Conservation (phyloP, 2,797 vertebrate genomes). For the Yasuhikotakia modesta region DNA sequence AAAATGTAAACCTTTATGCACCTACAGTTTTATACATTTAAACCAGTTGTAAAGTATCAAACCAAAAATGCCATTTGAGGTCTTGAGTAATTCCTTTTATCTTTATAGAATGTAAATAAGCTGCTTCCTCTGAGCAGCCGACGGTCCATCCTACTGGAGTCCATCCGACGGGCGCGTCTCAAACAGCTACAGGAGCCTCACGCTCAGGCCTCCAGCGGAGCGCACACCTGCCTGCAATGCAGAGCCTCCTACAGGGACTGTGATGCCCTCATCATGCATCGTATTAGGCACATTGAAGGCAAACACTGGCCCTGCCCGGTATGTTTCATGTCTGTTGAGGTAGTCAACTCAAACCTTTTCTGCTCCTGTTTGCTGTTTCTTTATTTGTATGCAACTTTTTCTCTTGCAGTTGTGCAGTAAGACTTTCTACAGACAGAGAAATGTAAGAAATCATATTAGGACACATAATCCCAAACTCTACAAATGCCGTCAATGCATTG, state of each 20-base stretch:
- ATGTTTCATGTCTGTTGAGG: conserved; percentile 48
- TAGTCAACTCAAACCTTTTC: too few species aligned
- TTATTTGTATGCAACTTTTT: background rate
- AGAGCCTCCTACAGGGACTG: conserved; percentile 75
- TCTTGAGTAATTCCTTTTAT: background rate
- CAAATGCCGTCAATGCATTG: conserved; percentile 79
- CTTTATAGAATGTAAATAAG: conserved; percentile 64
- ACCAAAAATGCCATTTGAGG: background rate
- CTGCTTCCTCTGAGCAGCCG: conserved; percentile 61
- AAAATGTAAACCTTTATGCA: background rate
- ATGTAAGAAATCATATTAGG: conserved; percentile 81
- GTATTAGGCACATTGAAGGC: conserved; percentile 79
- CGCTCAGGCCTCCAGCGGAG: conserved; percentile 69
- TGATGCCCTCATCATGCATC: conserved; percentile 80
- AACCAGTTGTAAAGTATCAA: background rate
- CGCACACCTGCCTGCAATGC: conserved; percentile 78
- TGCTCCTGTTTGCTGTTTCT: background rate
- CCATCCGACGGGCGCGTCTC: conserved; percentile 68
- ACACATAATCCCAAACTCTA: conserved; percentile 82
- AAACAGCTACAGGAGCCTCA: conserved; percentile 74
- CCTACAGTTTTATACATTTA: background rate
- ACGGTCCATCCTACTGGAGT: conserved; percentile 67
- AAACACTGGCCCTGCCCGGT: conserved; percentile 85
- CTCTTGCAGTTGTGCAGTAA: conserved; percentile 80
- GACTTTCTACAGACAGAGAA: conserved; percentile 81